Evolutionary conservation across 1,140 invertebrate genomes (phyloP).

Genomic region (Battus philenor): DNA sequence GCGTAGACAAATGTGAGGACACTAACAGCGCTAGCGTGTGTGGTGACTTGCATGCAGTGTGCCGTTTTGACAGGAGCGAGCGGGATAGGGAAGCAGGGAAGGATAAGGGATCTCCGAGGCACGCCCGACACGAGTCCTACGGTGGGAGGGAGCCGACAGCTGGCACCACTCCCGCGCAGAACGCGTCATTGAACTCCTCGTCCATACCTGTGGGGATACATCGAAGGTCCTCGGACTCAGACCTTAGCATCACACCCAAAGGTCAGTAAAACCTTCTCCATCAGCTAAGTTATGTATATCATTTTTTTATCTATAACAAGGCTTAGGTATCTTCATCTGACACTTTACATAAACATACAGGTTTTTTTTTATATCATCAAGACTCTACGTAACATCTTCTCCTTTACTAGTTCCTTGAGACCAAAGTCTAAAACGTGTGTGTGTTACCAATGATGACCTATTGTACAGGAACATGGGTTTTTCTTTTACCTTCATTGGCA

Average conservation of each 20-base stretch:
- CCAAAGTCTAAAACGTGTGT: no score
- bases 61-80: constrained; percentile 64
- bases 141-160: constrained; percentile 43
- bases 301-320: no score
- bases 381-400: no score
- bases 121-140: constrained; percentile 62
- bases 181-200: constrained; percentile 72
- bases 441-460: no score
- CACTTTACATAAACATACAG: no score
- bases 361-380: no score
- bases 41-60: constrained; percentile 74
- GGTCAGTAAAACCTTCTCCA: no score
- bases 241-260: constrained; percentile 94
- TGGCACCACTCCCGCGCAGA: constrained; percentile 26
- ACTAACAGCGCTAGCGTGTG: constrained; percentile 71
- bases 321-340: no score
- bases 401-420: no score
- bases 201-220: constrained; percentile 79
- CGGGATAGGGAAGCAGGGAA: constrained; percentile 46
- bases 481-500: no score
- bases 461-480: no score
- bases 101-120: constrained; percentile 58
- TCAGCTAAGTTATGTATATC: no score
- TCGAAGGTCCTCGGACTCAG: constrained; percentile 93
- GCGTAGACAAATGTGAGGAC: constrained; percentile 32